These are phyloP conservation scores for Sylvilagus floridanus DNA, from an alignment of 2,797 vertebrate genomes.

Conservation along the genomic window DNA sequence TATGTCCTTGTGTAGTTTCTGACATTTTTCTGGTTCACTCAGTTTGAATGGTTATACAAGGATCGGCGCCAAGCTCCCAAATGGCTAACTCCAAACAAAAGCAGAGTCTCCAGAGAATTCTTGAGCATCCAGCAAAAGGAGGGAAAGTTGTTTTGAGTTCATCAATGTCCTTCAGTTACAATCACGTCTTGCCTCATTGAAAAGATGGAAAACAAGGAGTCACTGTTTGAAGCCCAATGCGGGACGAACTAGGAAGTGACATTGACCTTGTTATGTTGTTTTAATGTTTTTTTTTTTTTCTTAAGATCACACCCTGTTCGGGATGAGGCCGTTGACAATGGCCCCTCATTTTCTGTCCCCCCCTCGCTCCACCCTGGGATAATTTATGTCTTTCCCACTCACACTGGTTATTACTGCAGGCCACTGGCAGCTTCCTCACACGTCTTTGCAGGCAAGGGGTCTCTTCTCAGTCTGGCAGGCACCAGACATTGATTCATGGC, in stretches of 20 bases:
- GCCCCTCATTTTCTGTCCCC: slow-evolving; percentile 67
- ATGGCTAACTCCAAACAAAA: slow-evolving; percentile 88
- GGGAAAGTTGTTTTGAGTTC: slow-evolving; percentile 87
- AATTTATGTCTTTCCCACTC: slow-evolving; percentile 77
- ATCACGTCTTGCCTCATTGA: slow-evolving; percentile 85
- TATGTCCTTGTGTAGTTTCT: slow-evolving; percentile 87
- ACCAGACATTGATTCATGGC: slow-evolving; percentile 79
- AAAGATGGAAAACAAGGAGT: slow-evolving; percentile 84
- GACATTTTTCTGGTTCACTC: slow-evolving; percentile 88
- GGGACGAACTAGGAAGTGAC: slow-evolving; percentile 82
- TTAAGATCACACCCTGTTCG: slow-evolving; percentile 73
- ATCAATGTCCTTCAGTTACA: slow-evolving; percentile 86
- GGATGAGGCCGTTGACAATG: slow-evolving; percentile 70
- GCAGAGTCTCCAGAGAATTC: slow-evolving; percentile 86
- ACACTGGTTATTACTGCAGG: slow-evolving; percentile 73
- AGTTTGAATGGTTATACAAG: slow-evolving; percentile 86
- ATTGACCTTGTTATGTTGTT: slow-evolving; percentile 73
- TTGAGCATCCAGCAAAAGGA: slow-evolving; percentile 85
- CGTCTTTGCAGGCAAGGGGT: slow-evolving; percentile 77
- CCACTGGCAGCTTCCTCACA: slow-evolving; percentile 78
- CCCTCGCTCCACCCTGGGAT: not conserved
- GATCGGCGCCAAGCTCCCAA: slow-evolving; percentile 86
- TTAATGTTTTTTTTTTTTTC: slow-evolving; percentile 74
- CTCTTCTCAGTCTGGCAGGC: slow-evolving; percentile 73
- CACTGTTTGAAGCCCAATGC: slow-evolving; percentile 79